Evolutionary conservation across 2,888 invertebrate genomes (phyloP).

Genomic region (Chymomyza fuscimana): DNA sequence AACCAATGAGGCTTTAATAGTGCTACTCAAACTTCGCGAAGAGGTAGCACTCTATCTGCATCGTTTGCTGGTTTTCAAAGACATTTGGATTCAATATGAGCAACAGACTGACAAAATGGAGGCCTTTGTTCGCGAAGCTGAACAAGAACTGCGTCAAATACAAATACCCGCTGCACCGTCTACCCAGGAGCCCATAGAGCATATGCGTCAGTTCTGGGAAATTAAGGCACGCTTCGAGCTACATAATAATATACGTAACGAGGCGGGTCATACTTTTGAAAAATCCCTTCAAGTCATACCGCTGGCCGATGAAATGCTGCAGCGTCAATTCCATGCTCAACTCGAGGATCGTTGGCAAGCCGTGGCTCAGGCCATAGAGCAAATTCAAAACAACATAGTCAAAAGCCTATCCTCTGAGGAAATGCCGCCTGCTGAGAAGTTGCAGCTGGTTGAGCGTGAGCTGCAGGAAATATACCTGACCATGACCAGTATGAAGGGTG

Average conservation of each 20-base stretch:
- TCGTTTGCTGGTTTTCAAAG: constrained; percentile 87
- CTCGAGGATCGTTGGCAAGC: constrained; percentile 88
- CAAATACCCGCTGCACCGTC: constrained; percentile 83
- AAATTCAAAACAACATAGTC: constrained; percentile 85
- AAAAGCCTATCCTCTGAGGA: constrained; percentile 87
- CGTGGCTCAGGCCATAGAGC: constrained; percentile 84
- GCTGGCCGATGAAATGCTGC: constrained; percentile 90
- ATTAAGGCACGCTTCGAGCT: constrained; percentile 92
- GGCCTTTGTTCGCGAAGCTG: constrained; percentile 87
- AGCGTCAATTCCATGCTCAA: constrained; percentile 88
- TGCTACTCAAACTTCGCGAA: constrained; percentile 87
- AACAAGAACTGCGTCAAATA: constrained; percentile 85
- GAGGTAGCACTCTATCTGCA: constrained; percentile 87
- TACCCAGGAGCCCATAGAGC: constrained; percentile 83
- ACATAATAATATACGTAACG: constrained; percentile 87
- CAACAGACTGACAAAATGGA: constrained; percentile 87
- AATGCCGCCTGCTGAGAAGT: constrained; percentile 87
- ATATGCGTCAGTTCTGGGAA: constrained; percentile 93
- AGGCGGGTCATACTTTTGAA: constrained; percentile 87
- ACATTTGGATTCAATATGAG: constrained; percentile 89
- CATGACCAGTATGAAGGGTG: constrained; percentile 87
- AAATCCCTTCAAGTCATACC: constrained; percentile 89
- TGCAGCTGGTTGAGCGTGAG: constrained; percentile 88
- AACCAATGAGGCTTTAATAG: constrained; percentile 87
- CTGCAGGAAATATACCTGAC: constrained; percentile 86